Conservation (phyloP, 2,888 invertebrate genomes). For the Lysandra coridon region DNA sequence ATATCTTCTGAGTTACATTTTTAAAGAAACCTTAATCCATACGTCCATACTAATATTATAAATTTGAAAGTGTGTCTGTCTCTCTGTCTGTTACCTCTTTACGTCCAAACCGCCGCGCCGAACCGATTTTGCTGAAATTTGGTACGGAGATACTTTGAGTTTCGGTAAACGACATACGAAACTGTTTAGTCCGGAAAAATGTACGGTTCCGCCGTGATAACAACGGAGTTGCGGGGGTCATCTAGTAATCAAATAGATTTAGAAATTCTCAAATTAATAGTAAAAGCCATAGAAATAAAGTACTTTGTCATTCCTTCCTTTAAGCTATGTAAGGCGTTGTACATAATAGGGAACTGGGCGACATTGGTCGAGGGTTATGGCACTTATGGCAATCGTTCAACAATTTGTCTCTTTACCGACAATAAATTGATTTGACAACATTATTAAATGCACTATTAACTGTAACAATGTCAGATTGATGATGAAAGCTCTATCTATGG, state of each 20-base stretch:
- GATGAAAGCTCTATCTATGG: not conserved
- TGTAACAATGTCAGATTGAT: not conserved
- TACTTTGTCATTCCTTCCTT: not conserved
- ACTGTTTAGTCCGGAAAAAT: too few species aligned
- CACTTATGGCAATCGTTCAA: not conserved
- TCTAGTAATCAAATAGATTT: not conserved
- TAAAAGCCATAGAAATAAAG: not conserved
- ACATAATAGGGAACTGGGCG: not conserved
- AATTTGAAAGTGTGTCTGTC: too few species aligned
- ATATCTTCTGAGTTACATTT: too few species aligned
- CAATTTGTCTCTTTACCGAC: slow-evolving; percentile 3
- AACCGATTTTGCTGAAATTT: too few species aligned
- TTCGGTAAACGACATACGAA: too few species aligned
- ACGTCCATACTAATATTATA: too few species aligned
- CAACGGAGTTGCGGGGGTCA: too few species aligned
- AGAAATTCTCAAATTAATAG: not conserved
- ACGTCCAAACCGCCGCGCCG: too few species aligned
- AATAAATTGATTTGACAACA: slow-evolving; percentile 12
- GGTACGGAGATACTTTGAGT: too few species aligned
- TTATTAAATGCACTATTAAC: not conserved
- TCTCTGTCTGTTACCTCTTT: too few species aligned
- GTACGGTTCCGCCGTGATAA: too few species aligned
- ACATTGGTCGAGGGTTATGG: not conserved
- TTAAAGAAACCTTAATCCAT: too few species aligned
- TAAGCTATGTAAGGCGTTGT: not conserved